Conservation (phyloP, 2,888 invertebrate species). For the Gerris lacustris region DNA sequence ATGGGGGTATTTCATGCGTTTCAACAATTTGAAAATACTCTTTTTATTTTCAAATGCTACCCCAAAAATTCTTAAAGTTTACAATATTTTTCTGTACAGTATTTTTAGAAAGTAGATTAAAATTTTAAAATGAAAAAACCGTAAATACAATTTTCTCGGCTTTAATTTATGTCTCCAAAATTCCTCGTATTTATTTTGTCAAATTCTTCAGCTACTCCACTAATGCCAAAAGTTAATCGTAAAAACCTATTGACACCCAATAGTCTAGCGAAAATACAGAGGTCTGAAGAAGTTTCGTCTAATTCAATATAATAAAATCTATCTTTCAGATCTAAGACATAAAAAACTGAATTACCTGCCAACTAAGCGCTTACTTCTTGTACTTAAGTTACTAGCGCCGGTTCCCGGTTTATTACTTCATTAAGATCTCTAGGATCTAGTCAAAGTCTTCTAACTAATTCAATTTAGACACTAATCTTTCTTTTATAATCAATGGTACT, state of each 20-base stretch:
- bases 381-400: slow-evolving; percentile 9
- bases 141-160: no score
- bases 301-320: not conserved
- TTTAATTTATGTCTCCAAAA: no score
- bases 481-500: slow-evolving; percentile 25
- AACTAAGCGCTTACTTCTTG: slow-evolving; percentile 10
- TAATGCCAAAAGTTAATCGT: slow-evolving; percentile 21
- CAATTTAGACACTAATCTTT: slow-evolving; percentile 26
- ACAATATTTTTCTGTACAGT: no score
- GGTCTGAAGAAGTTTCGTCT: not conserved
- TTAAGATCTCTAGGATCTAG: slow-evolving; percentile 20
- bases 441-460: slow-evolving; percentile 23
- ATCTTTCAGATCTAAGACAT: not conserved
- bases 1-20: no score
- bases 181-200: no score
- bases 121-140: no score
- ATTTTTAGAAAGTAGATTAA: no score
- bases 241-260: slow-evolving; percentile 21
- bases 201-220: slow-evolving; percentile 19
- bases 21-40: no score
- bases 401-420: slow-evolving; percentile 14
- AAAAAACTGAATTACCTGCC: not conserved
- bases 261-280: slow-evolving; percentile 17
- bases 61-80: no score
- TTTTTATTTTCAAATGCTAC: no score